Conservation (phyloP, 2,888 invertebrate species). For the Lasioglossum malachurum region DNA sequence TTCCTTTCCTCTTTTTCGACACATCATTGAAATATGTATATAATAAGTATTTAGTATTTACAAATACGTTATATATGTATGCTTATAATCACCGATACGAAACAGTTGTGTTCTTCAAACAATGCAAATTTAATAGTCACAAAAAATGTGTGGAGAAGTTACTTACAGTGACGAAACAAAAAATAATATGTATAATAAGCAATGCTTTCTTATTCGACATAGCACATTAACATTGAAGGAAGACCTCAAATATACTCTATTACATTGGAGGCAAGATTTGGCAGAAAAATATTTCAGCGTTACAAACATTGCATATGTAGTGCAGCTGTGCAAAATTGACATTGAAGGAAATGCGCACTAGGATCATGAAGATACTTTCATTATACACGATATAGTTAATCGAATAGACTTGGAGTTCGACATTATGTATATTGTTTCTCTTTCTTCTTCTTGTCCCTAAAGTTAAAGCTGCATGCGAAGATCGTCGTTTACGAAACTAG, state of each 20-base stretch:
- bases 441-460: slow-evolving; percentile 15
- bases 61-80: slow-evolving; percentile 26
- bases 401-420: slow-evolving; percentile 26
- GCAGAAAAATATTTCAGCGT: slow-evolving; percentile 63
- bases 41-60: slow-evolving; percentile 44
- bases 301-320: slow-evolving; percentile 68
- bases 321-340: slow-evolving; percentile 67
- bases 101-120: slow-evolving; percentile 41
- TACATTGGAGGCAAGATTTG: slow-evolving; percentile 59
- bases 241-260: slow-evolving; percentile 54
- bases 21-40: slow-evolving; percentile 37
- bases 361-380: slow-evolving; percentile 59
- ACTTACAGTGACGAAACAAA: slow-evolving; percentile 62
- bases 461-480: slow-evolving; percentile 61
- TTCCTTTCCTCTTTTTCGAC: slow-evolving; percentile 12
- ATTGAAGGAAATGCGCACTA: slow-evolving; percentile 69
- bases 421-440: slow-evolving; percentile 6
- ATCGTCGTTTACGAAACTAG: slow-evolving; percentile 42
- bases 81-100: slow-evolving; percentile 23
- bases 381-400: slow-evolving; percentile 13
- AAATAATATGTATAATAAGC: slow-evolving; percentile 65
- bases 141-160: slow-evolving; percentile 53
- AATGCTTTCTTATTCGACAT: slow-evolving; percentile 58
- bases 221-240: slow-evolving; percentile 64
- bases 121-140: slow-evolving; percentile 49